Percentiles rank a stretch among this genome's conserved stretches.
phyloP scores from a whole-genome alignment of 2,888 invertebrate genomes.

The Corbicula japonica region DNA sequence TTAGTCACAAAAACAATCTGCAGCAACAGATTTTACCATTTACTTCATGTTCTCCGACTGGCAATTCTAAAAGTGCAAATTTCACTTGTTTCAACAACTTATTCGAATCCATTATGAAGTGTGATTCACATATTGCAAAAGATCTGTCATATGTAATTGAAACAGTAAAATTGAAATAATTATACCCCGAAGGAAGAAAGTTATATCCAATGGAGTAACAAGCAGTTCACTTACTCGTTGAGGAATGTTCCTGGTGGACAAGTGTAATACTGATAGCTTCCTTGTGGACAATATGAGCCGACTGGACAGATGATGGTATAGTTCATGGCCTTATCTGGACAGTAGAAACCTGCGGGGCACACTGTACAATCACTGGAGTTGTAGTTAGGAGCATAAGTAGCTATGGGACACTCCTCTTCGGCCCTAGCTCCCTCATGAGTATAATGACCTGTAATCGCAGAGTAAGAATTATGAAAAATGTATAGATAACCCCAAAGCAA shows the following conservation, averaged over 20 bases:
- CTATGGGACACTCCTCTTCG: constrained; percentile 81
- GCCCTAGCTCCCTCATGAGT: constrained; percentile 80
- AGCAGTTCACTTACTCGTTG: constrained; percentile 76
- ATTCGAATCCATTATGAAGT: too few species aligned
- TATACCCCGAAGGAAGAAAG: too few species aligned
- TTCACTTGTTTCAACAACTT: too few species aligned
- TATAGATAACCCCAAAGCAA: background rate
- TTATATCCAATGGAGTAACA: background rate
- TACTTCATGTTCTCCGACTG: too few species aligned
- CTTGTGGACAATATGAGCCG: constrained; percentile 83
- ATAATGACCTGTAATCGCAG: constrained; percentile 81
- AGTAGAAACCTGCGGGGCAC: constrained; percentile 84
- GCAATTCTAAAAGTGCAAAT: too few species aligned
- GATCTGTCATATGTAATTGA: too few species aligned
- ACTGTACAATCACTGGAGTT: constrained; percentile 76
- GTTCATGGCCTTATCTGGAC: constrained; percentile 82
- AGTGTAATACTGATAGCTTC: constrained; percentile 77
- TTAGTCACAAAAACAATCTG: too few species aligned
- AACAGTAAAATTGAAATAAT: too few species aligned
- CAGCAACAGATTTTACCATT: too few species aligned
- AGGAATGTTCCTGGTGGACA: constrained; percentile 84
- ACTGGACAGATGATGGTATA: constrained; percentile 80
- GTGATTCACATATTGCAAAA: too few species aligned
- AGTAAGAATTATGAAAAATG: background rate
- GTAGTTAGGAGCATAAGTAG: constrained; percentile 79